A percentile compares a stretch with the other conserved stretches of the same genome.
Conservation (phyloP, 53 echinoderm and acorn worm species). For the Glandiceps talaboti region DNA sequence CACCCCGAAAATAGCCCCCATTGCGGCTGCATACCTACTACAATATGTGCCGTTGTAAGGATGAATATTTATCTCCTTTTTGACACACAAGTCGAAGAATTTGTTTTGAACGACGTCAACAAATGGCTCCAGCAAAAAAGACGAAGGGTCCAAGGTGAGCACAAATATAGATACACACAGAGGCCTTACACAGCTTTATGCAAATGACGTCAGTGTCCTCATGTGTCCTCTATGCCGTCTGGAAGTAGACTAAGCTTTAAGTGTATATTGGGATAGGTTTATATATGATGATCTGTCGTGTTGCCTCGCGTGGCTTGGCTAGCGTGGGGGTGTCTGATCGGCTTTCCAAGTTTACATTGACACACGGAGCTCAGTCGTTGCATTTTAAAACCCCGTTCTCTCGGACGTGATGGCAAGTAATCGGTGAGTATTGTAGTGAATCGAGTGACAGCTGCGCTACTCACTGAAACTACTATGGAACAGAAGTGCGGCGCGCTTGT, state of each 20-base stretch:
- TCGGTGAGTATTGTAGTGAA: neutral
- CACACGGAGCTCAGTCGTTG: neutral
- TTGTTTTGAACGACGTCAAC: neutral
- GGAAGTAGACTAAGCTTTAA: neutral
- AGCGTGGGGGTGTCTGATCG: neutral
- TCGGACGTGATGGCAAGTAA: slow-evolving; percentile 1
- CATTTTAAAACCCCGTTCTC: neutral
- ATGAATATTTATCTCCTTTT: neutral
- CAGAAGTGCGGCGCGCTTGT: neutral
- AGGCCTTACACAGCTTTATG: neutral
- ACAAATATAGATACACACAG: neutral
- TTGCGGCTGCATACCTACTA: neutral
- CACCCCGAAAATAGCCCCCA: neutral
- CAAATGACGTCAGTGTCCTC: neutral
- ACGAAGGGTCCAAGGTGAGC: neutral
- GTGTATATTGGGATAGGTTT: neutral
- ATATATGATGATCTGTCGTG: neutral
- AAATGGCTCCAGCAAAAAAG: neutral
- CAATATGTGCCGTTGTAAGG: neutral
- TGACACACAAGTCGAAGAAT: neutral
- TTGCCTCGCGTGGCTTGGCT: neutral
- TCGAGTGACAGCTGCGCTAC: neutral
- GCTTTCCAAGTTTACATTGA: neutral
- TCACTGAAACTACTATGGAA: neutral
- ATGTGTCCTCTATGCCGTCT: slow-evolving; percentile 1